Evolutionary conservation across 2,888 invertebrate species (phyloP).

Genomic region (Eumacrocentrus americanus): DNA sequence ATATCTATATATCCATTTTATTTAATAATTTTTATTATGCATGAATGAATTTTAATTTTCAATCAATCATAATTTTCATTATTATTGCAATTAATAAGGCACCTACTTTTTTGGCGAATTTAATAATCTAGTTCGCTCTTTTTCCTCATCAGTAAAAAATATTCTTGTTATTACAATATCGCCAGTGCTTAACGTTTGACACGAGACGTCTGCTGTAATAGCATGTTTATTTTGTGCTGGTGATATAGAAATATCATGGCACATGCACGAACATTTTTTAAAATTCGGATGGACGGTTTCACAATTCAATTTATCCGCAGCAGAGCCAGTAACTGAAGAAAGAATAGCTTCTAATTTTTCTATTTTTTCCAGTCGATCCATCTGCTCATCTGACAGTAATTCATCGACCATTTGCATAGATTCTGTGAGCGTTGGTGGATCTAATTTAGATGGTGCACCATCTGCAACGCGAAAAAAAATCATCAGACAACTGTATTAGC

Average conservation of each 20-base stretch:
- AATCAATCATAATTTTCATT: too few species aligned
- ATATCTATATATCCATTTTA: neutral
- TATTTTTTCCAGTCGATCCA: slow-evolving; percentile 85
- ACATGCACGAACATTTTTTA: slow-evolving; percentile 63
- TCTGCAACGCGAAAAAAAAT: slow-evolving; percentile 39
- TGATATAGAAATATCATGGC: slow-evolving; percentile 51
- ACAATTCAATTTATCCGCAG: slow-evolving; percentile 67
- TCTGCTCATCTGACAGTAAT: slow-evolving; percentile 79
- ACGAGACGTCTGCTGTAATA: slow-evolving; percentile 65
- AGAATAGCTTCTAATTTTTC: slow-evolving; percentile 86
- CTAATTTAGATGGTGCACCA: slow-evolving; percentile 74
- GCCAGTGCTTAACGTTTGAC: slow-evolving; percentile 89
- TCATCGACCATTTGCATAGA: slow-evolving; percentile 90
- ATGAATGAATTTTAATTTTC: neutral
- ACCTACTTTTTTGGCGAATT: slow-evolving; percentile 63
- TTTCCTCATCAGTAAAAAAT: slow-evolving; percentile 68
- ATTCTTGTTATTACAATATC: slow-evolving; percentile 92
- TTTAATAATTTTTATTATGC: neutral
- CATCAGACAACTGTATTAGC: slow-evolving; percentile 31
- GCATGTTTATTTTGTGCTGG: slow-evolving; percentile 50
- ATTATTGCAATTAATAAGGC: slow-evolving; percentile 19
- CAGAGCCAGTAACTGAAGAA: slow-evolving; percentile 77
- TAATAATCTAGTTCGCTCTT: slow-evolving; percentile 65
- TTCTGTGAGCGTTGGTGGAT: slow-evolving; percentile 83
- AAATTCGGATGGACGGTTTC: slow-evolving; percentile 65